phyloP scores from a whole-genome alignment of 2,797 vertebrate species.

The Pseudochromis fuscus region DNA sequence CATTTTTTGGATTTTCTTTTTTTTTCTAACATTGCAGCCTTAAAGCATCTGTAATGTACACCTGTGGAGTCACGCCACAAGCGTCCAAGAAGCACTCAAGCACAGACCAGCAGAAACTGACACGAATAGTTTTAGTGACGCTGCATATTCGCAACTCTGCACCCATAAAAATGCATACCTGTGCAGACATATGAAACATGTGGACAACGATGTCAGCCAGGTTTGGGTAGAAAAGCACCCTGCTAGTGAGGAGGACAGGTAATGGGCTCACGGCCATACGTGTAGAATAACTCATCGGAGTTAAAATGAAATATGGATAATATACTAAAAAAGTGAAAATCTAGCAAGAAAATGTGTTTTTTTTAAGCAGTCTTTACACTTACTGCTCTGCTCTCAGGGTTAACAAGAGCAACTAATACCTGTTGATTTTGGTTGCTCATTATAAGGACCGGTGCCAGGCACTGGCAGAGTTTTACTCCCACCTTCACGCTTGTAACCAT shows the following conservation, averaged over 20 bases:
- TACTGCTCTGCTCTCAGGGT: slow-evolving; percentile 7
- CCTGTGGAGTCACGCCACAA: slow-evolving; percentile 31
- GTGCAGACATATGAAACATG: slow-evolving; percentile 30
- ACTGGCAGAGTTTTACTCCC: slow-evolving; percentile 38
- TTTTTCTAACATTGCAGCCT: slow-evolving; percentile 1
- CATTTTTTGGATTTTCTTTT: slow-evolving; percentile 7
- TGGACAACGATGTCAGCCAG: slow-evolving; percentile 38
- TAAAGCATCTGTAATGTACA: slow-evolving; percentile 29
- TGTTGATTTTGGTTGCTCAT: slow-evolving; percentile 60
- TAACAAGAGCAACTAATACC: slow-evolving; percentile 24
- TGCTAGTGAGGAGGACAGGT: slow-evolving; percentile 31
- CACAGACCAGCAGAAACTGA: slow-evolving; percentile 43
- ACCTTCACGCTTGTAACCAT: slow-evolving; percentile 35
- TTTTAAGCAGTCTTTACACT: slow-evolving; percentile 3
- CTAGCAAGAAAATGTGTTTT: neutral
- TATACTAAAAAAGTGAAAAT: slow-evolving; percentile 34
- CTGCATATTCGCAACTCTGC: slow-evolving; percentile 10
- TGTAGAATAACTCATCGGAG: slow-evolving; percentile 21
- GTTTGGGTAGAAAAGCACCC: slow-evolving; percentile 26
- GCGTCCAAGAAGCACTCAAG: slow-evolving; percentile 23
- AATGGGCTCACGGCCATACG: slow-evolving; percentile 37
- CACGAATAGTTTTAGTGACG: slow-evolving; percentile 14
- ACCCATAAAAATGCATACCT: slow-evolving; percentile 28
- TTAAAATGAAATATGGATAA: slow-evolving; percentile 2
- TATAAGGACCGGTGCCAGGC: slow-evolving; percentile 53